A percentile compares a stretch with the other conserved stretches of the same genome.
Conservation (phyloP, 2,113 vertebrate species). For the Syngnathoides biaculeatus region DNA sequence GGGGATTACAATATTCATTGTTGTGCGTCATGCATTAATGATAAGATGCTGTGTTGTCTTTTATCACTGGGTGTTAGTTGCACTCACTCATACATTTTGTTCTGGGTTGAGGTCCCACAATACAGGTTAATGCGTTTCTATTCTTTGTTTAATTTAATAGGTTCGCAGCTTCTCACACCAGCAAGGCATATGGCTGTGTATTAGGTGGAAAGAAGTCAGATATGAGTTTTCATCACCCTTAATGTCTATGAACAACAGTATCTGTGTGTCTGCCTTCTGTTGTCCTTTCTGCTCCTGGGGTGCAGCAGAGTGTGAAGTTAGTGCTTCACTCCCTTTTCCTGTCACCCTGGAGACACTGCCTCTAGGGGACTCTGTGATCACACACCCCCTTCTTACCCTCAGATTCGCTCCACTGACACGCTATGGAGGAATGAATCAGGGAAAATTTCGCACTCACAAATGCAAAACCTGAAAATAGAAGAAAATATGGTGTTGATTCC, state of each 20-base stretch:
- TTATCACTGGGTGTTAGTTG: conserved; percentile 15
- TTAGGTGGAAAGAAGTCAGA: neutral
- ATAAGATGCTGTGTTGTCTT: neutral
- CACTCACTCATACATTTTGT: neutral
- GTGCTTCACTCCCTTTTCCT: conserved; percentile 22
- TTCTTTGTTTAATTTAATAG: neutral
- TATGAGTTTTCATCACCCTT: conserved; percentile 23
- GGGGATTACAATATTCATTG: neutral
- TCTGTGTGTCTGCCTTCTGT: conserved; percentile 24
- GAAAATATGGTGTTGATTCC: neutral
- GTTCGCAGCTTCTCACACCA: neutral
- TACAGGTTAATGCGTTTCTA: neutral
- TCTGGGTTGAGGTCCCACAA: neutral
- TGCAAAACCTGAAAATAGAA: too few relatives aligned
- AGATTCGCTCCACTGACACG: conserved; percentile 19
- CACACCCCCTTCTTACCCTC: conserved; percentile 19
- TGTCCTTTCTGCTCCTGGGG: conserved; percentile 31
- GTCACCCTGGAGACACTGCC: conserved; percentile 46
- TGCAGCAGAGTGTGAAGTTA: conserved; percentile 31
- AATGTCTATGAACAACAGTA: conserved; percentile 23
- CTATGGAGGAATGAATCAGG: neutral
- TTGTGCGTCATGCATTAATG: conserved; percentile 2
- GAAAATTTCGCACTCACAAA: neutral
- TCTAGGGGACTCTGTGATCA: conserved; percentile 26
- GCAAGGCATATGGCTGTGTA: neutral